Base-by-base conservation (phyloP, 1,140 invertebrate genomes). In the Paraescarpia echinospica region DNA sequence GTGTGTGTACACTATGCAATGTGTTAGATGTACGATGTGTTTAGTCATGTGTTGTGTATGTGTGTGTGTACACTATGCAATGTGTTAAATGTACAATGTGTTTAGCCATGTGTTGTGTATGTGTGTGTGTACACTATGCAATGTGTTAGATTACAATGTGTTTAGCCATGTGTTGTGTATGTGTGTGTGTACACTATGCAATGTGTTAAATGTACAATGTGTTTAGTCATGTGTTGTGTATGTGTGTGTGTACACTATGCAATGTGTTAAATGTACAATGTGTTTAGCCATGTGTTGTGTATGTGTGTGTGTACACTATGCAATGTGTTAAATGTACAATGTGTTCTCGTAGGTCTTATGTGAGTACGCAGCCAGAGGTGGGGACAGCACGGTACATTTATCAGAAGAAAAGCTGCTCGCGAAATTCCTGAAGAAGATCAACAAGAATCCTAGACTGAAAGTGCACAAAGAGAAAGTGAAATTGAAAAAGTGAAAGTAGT, bases 401-500 rank as follows among this genome's bases (percentile, higher is more conserved):
- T 59, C 92, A 14, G 94, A 95, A 91, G 94, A 94, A 51, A 94
- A 94, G 89, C 34, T 95, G n/a, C 34, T 91, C 34, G 94, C 94
- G 2, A 94, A 94, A 92, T 94, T 95, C 91, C 92, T 93, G 33
- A 94, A 94, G 51, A 95, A 95, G 92, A 90, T 94, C 27, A 94
- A 34, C 33, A 94, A 94, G 91, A 94, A 94, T 41, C 93, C 94
- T 2, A 93, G 92, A 59, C 94, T 95, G n/a, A 92, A 93, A 92
- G 93, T 95, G 1, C 93, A 93, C 59, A 94, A 95, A 91, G 94
- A 94, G 89, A 94, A 93, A 92, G 94, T 93, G 12, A 94, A 94
- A 92, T 92, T 94, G 22, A 6, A 14, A 77, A 77, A 77, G 59
- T 77, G 59, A 77, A 77, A 77, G 59, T 77, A 18, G 27, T 27